Evolutionary conservation across 1,140 invertebrate genomes (phyloP).

Genomic region (Lethocerus indicus): DNA sequence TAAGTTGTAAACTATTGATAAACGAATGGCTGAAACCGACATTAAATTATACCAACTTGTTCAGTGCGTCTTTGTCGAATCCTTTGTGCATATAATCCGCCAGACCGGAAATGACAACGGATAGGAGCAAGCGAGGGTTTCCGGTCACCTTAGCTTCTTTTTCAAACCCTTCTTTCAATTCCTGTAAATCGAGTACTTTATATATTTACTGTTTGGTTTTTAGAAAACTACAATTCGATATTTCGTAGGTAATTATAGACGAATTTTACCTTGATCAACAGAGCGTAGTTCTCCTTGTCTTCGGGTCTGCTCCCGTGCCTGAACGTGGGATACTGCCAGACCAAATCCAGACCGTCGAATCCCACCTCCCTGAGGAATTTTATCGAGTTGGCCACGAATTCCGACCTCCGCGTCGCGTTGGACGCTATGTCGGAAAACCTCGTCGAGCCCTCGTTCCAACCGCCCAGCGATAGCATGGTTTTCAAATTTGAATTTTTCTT

Average conservation of each 20-base stretch:
- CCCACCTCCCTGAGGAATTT: conserved; percentile 61
- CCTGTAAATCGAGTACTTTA: conserved; percentile 9
- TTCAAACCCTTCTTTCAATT: conserved; percentile 6
- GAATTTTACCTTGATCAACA: conserved; percentile 8
- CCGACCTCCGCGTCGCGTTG: conserved; percentile 41
- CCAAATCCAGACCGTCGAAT: conserved; percentile 75
- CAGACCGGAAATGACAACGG: neutral
- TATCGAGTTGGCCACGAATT: conserved; percentile 53
- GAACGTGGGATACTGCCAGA: conserved; percentile 70
- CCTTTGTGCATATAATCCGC: conserved; percentile 3
- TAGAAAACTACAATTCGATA: neutral
- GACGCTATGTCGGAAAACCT: conserved; percentile 71
- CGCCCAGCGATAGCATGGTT: conserved; percentile 64
- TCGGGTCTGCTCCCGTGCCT: conserved; percentile 5
- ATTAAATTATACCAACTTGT: conserved; percentile 4
- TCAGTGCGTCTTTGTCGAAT: conserved; percentile 3
- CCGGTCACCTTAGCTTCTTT: conserved; percentile 3
- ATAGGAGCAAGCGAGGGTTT: neutral
- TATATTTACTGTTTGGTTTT: neutral
- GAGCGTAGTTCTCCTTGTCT: conserved; percentile 14
- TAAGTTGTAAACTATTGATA: neutral
- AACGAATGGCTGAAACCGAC: neutral
- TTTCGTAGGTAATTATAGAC: neutral
- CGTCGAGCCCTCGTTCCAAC: conserved; percentile 75
- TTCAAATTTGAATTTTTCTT: conserved; percentile 58